Conservation (phyloP, 2,888 invertebrate species). For the Agrochola lychnidis region DNA sequence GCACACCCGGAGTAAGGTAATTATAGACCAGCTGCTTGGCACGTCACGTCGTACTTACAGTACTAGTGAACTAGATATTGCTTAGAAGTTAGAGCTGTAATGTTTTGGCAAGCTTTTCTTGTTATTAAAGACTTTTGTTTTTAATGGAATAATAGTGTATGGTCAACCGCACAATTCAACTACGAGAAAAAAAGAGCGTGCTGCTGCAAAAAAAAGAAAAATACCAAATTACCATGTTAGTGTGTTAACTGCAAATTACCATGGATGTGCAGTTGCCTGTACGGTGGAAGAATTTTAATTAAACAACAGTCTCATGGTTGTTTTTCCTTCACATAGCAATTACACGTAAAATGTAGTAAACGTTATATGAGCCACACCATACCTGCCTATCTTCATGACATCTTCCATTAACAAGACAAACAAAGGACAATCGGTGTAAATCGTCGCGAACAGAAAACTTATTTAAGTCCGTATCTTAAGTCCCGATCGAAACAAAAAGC, state of each 20-base stretch:
- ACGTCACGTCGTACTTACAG: constrained; percentile 57
- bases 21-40: constrained; percentile 70
- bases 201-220: not conserved
- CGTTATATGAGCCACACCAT: constrained; percentile 44
- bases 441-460: constrained; percentile 40
- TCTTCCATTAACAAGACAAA: constrained; percentile 40
- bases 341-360: constrained; percentile 27
- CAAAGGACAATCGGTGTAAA: constrained; percentile 48
- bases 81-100: constrained; percentile 25
- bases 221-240: too few species aligned
- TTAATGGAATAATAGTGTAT: not conserved
- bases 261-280: not conserved
- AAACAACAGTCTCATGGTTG: constrained; percentile 14
- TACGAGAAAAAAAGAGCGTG: not conserved
- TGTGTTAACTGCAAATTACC: not conserved
- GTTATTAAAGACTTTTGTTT: constrained; percentile 7
- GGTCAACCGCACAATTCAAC: not conserved
- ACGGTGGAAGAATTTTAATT: constrained; percentile 32
- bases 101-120: constrained; percentile 37
- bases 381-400: constrained; percentile 49
- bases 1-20: constrained; percentile 64
- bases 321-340: constrained; percentile 31
- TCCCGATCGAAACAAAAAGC: constrained; percentile 59
- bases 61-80: constrained; percentile 51
- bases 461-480: constrained; percentile 53